Evolutionary conservation across 2,113 vertebrate species (phyloP).

Genomic region (Callipepla californica): DNA sequence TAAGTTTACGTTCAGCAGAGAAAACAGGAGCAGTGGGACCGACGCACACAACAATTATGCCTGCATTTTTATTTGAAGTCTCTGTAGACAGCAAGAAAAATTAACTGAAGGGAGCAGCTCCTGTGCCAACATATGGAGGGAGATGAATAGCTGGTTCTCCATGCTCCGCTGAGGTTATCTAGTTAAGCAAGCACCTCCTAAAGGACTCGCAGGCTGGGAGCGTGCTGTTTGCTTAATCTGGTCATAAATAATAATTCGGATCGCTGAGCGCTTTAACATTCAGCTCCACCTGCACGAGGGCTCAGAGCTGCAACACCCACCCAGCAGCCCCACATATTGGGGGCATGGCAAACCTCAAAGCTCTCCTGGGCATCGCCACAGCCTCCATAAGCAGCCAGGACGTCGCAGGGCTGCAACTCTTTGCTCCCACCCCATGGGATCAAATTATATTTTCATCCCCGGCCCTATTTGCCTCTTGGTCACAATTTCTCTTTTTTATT

Average conservation of each 20-base stretch:
- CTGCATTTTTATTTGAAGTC: constrained; percentile 34
- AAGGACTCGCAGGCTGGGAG: constrained; percentile 18
- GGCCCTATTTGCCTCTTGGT: background rate
- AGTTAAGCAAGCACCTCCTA: constrained; percentile 48
- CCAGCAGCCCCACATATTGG: background rate
- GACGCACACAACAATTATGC: background rate
- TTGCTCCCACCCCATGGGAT: background rate
- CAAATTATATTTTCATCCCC: background rate
- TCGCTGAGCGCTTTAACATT: constrained; percentile 10
- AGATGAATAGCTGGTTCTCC: background rate
- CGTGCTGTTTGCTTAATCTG: background rate
- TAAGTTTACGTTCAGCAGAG: background rate
- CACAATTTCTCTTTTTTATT: background rate
- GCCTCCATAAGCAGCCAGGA: background rate
- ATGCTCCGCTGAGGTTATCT: background rate
- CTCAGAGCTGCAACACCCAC: background rate
- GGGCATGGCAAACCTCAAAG: background rate
- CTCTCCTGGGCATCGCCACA: rapidly evolving
- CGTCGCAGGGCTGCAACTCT: background rate
- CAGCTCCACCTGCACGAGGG: background rate
- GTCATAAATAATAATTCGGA: constrained; percentile 36
- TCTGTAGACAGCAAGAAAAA: constrained; percentile 48
- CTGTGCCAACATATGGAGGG: constrained; percentile 42
- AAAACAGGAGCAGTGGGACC: background rate
- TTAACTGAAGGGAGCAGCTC: constrained; percentile 52